phyloP scores from a whole-genome alignment of 2,797 vertebrate species.

The Chelidonichthys spinosus region DNA sequence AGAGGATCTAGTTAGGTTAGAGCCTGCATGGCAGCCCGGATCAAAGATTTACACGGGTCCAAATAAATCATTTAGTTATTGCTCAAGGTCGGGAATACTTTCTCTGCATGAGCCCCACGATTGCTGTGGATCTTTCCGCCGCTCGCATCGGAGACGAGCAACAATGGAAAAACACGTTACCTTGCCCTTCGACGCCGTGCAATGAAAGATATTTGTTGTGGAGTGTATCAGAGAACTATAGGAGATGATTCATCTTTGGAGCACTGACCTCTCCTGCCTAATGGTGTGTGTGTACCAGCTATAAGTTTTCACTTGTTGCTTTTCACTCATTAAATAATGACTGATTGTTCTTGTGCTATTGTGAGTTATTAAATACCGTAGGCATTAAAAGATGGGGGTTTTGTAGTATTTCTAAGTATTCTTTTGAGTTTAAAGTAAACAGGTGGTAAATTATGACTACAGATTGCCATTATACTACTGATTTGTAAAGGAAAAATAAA shows the following conservation, averaged over 20 bases:
- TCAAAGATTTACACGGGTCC: slow-evolving; percentile 35
- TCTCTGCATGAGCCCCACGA: slow-evolving; percentile 4
- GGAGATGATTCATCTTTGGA: slow-evolving; percentile 4
- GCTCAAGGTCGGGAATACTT: slow-evolving; percentile 29
- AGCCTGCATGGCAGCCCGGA: slow-evolving; percentile 31
- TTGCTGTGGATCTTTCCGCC: slow-evolving; percentile 8
- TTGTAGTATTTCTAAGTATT: background rate
- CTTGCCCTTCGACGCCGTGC: background rate
- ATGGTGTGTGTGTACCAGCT: slow-evolving; percentile 5
- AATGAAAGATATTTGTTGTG: background rate
- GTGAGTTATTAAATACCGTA: slow-evolving; percentile 2
- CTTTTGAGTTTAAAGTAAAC: slow-evolving; percentile 3
- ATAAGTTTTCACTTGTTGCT: background rate
- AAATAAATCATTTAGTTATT: slow-evolving; percentile 44
- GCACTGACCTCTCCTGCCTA: background rate
- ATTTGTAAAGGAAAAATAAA: background rate
- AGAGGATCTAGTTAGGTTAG: slow-evolving; percentile 25
- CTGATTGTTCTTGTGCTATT: background rate
- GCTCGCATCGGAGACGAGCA: slow-evolving; percentile 3
- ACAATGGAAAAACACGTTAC: background rate
- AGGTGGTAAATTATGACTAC: background rate
- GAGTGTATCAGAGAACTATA: background rate
- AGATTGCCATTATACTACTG: background rate
- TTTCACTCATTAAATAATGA: background rate
- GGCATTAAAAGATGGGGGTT: background rate